Percentiles rank a stretch among this genome's conserved stretches.
Evolutionary conservation across 2,888 invertebrate genomes (phyloP).

Genomic region (Euzophera pinguis): DNA sequence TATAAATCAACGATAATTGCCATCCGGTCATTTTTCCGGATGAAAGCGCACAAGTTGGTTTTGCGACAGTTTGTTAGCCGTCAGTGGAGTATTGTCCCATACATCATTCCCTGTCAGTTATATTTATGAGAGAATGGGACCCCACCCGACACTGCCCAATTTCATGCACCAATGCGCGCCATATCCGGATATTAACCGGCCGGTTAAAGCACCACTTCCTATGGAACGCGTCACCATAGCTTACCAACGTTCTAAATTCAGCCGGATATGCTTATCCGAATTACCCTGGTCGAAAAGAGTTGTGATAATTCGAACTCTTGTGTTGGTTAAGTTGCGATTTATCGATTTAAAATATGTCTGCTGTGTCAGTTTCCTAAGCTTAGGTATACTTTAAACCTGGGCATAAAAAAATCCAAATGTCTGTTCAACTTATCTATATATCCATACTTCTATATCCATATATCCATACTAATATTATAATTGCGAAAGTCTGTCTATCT

Average conservation of each 20-base stretch:
- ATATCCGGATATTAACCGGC: conserved; percentile 25
- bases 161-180: conserved; percentile 36
- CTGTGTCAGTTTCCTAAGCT: too few relatives aligned
- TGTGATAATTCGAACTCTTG: conserved; percentile 9
- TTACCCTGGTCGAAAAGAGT: conserved; percentile 18
- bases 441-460: too few relatives aligned
- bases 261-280: conserved; percentile 15
- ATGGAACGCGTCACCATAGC: background rate
- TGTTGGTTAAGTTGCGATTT: conserved; percentile 14
- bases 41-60: conserved; percentile 11
- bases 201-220: conserved; percentile 5
- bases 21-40: conserved; percentile 26
- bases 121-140: conserved; percentile 35
- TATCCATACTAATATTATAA: too few relatives aligned
- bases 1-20: conserved; percentile 2
- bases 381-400: too few relatives aligned
- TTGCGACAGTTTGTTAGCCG: conserved; percentile 17
- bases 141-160: conserved; percentile 35
- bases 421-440: too few relatives aligned
- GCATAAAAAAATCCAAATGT: too few relatives aligned
- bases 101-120: conserved; percentile 42
- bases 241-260: conserved; percentile 12
- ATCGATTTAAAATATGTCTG: background rate
- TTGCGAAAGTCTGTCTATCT: too few relatives aligned
- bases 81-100: conserved; percentile 29